Evolutionary conservation across 2,113 vertebrate genomes (phyloP), one percentile per base, ranked within the genome.

Genomic region (Prochilodus magdalenae): DNA sequence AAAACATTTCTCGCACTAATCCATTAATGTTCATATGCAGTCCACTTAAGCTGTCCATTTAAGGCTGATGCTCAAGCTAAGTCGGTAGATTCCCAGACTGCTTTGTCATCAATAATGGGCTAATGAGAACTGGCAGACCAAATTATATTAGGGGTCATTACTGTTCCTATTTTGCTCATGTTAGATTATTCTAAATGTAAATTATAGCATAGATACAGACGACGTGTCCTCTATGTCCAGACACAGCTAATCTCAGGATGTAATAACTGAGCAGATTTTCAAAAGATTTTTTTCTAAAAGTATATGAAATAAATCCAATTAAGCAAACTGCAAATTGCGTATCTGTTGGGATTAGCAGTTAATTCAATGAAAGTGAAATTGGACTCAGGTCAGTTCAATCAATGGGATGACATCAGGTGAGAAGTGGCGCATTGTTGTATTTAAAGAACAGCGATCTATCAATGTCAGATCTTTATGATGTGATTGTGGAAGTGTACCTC

Each of bases 1-100:
- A 71, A 83, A 83, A 63, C 53, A 44, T 79, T 77, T 75, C 55
- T 71, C 44, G 20, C 22, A 71, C 73, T 55, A 85, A 79, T 59
- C 60, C 76, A 86, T 80, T 83, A 76, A 66, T 80, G 76, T 60
- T 66, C 66, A 73, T 59, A 7, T 67, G 33, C 24, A 33, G 75
- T 72, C 65, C 80, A 76, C 72, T 86, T 83, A 83, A 83, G 49
- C 57, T 16, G 0, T 69, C 57, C 57, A 60, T 60, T 60, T 60
- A 60, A 26, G 30, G 30, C 51, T 67, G 33, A 67, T 57, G 24
- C 47, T 29, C 51, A 13, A 47, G 70, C 59, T 59, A 44, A 12
- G 24, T 66, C 29, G 67, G 55, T 59, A 59, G 33, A 36, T 81
- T 73, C 75, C 53, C 74, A 85, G 74, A 79, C 69, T 49, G 51